Base-by-base conservation (phyloP, 2,888 invertebrate genomes). In the Meteorus cinctellus region DNA sequence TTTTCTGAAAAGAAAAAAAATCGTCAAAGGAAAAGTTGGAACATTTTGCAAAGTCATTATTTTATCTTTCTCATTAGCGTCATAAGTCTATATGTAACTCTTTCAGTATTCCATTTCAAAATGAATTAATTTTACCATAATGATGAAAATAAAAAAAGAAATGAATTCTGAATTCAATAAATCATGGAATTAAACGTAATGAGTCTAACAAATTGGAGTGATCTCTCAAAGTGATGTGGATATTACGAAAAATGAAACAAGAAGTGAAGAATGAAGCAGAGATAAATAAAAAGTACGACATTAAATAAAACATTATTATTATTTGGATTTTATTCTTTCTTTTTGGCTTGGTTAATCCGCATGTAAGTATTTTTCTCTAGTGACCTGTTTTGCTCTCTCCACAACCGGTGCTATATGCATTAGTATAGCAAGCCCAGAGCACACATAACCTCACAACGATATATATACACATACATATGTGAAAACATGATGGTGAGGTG, bases 331-430 rank as follows among this genome's bases (percentile, higher is more conserved):
- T 34, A 19, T 24, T 34, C 24, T 59, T 36, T n/a, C 31, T 69
- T 31, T 5, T 34, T 16, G 55, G 48, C 55, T 36, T 31, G 6
- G 68, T 55, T 69, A 69, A 69, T 69, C 69, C 59, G 31, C 55
- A 59, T 69, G 55, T 69, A 69, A 69, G 69, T 51, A 69, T 69
- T 69, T 59, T 24, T 55, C 55, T 34, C 59, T 55, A 31, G 55
- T 51, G 69, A 69, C 51, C 59, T 69, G 55, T 69, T 69, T 69
- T 34, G n/a, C 19, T 59, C 34, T n/a, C 19, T 55, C 19, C 19
- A 24, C n/a, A 8, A 24, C 4, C 1, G 19, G 19, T 4, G 10
- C 19, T 19, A 19, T 24, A 19, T 55, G 24, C 55, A 55, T 55
- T 19, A 55, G 24, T 55, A n/a, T 19, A 51, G 19, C 19, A 14